Base-by-base conservation (phyloP, 2,888 invertebrate genomes). In the Emmelina monodactyla region DNA sequence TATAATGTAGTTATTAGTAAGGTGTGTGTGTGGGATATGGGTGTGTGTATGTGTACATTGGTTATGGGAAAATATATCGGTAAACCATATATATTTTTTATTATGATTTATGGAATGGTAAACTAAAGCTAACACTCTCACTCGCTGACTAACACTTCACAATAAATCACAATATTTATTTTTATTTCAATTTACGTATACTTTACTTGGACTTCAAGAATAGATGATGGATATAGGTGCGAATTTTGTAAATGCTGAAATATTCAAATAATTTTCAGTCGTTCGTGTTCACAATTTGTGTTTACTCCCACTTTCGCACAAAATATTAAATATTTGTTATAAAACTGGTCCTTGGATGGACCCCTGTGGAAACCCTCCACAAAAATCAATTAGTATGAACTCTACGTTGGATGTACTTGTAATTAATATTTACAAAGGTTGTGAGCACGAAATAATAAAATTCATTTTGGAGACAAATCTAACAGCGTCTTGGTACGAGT, bases 401-500 rank as follows among this genome's bases (percentile, higher is more conserved):
- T 6, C 19, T 19, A 19, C 19, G 9, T 19, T 9, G n/a, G n/a
- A n/a, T n/a, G n/a, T n/a, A 19, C 19, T 6, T 9, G 9, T 25
- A 7, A 25, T 25, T 25, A n/a, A 38, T 35, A 39, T 48, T 48
- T 54, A 53, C 49, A 57, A 59, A 60, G 54, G 58, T 54, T 53
- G 55, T 47, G 62, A 62, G 45, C 49, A 53, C 55, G 60, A 51
- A 46, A 47, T 44, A 47, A 45, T 47, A 48, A 47, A 55, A 55
- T 56, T 49, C 54, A 55, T 59, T 43, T 42, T 45, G 42, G 49
- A 55, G 55, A 55, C 54, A 51, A 51, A 53, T 63, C 66, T 75
- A 78, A 78, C 78, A 78, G 78, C 79, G 78, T 79, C 76, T 72
- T 76, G 67, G 79, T 79, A 79, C 75, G 75, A 78, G 76, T 76